Base-by-base conservation (phyloP, 2,113 vertebrate species). In the Murina feae region DNA sequence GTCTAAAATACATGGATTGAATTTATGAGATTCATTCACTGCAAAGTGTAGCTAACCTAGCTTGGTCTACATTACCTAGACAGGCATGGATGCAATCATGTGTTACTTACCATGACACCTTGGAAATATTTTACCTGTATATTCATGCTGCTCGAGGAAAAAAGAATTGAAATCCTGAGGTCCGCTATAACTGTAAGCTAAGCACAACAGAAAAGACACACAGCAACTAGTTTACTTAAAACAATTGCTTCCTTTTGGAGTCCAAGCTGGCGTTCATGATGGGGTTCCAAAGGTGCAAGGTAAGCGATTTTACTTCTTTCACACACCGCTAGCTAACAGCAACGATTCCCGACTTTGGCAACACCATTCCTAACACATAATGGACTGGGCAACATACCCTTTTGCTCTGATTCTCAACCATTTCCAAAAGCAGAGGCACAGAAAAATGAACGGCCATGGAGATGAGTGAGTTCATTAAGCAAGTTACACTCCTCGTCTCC, bases 171-270 rank as follows among this genome's bases (percentile, higher is more conserved):
- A 91, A 66, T 42, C 93, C 72, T 35, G 96, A 97, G 66, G 96
- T 72, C 28, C 83, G 97, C 94, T 98, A 92, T 95, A 90, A 96
- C 94, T 97, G 93, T 96, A 69, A 5, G 4, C 94, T 96, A 94
- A 94, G 96, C 96, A 96, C 91, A 96, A 93, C 90, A 97, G 95
- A 92, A 95, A 98, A 97, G 37, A 94, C 86, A 94, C 87, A 96
- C 92, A 53, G 86, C 97, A 97, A 94, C 96, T 93, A 87, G 81
- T 96, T 91, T 93, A 97, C 92, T 83, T 6, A 96, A 95, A 53
- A 58, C 6, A 32, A 97, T 97, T 69, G 86, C 85, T 96, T 96
- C 75, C 58, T 91, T 94, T 89, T 18, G 92, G 95, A 93, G 53
- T 79, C 88, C 65, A 83, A 66, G 76, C 72, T 76, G 85, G 90